phyloP scores from a whole-genome alignment of 1,140 invertebrate genomes.

The Micrasema longulum region DNA sequence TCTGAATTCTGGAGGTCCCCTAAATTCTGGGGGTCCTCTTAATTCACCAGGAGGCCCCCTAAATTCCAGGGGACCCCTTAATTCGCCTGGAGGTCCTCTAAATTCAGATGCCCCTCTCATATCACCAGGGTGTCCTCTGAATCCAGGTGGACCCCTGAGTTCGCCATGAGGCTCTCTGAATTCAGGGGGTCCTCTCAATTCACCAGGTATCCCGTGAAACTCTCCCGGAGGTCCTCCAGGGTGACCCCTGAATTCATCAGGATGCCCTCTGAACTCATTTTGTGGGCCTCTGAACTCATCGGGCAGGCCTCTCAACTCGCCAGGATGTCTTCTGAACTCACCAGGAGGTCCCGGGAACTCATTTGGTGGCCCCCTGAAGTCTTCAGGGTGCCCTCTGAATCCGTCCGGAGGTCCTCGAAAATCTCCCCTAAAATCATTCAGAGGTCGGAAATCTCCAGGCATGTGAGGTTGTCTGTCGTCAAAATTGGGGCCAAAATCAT shows the following conservation, averaged over 20 bases:
- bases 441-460: not conserved
- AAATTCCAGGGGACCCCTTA: no score
- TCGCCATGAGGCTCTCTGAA: constrained; percentile 5
- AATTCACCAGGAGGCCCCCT: constrained; percentile 13
- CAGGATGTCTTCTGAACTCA: constrained; percentile 4
- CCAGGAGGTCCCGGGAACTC: constrained; percentile 1
- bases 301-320: not conserved
- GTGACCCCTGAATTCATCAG: not conserved
- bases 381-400: constrained; percentile 12
- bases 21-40: constrained; percentile 12
- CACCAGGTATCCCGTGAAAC: constrained; percentile 3
- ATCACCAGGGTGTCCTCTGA: constrained; percentile 4
- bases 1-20: constrained; percentile 18
- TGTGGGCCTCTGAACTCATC: constrained; percentile 14
- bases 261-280: constrained; percentile 11
- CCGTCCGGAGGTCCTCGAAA: constrained; percentile 6
- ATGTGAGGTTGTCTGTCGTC: not conserved
- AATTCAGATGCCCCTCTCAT: constrained; percentile 7
- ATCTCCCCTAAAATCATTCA: no score
- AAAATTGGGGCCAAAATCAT: constrained; percentile 6
- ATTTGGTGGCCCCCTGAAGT: not conserved
- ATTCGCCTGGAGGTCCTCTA: constrained; percentile 8
- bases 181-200: no score
- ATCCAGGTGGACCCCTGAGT: constrained; percentile 1
- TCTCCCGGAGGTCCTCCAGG: constrained; percentile 10